Percentiles rank a stretch among this genome's conserved stretches.
These are phyloP conservation scores for Chironomus tepperi DNA, from an alignment of 1,140 invertebrate genomes.

Conservation along the genomic window DNA sequence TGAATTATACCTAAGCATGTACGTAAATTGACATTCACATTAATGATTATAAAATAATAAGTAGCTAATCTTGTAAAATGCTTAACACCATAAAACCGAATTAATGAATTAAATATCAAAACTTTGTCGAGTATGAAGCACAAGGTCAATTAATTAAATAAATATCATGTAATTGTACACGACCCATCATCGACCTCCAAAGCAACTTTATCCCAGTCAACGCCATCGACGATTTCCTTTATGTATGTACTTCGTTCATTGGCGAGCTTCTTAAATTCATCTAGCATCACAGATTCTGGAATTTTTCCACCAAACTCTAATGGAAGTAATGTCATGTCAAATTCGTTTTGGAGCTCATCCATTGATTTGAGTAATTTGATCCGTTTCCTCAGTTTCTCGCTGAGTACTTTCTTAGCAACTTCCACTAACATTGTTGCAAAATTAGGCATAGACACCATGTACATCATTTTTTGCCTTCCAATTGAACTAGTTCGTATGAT, in stretches of 20 bases:
- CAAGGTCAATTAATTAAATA: too few species aligned
- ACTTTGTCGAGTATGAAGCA: too few species aligned
- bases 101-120: too few species aligned
- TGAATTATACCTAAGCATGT: too few species aligned
- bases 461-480: neutral
- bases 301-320: neutral
- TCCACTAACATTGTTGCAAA: neutral
- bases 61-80: too few species aligned
- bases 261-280: neutral
- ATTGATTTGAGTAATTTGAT: neutral
- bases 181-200: too few species aligned
- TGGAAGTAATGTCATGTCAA: neutral
- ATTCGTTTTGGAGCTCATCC: neutral
- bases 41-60: too few species aligned
- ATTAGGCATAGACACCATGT: neutral
- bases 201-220: too few species aligned
- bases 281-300: neutral
- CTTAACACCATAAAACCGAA: too few species aligned
- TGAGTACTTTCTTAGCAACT: neutral
- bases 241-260: neutral
- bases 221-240: too few species aligned
- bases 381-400: neutral
- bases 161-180: too few species aligned
- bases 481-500: neutral
- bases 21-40: too few species aligned